phyloP scores from a whole-genome alignment of 2,113 vertebrate genomes.

The Carlito syrichta region DNA sequence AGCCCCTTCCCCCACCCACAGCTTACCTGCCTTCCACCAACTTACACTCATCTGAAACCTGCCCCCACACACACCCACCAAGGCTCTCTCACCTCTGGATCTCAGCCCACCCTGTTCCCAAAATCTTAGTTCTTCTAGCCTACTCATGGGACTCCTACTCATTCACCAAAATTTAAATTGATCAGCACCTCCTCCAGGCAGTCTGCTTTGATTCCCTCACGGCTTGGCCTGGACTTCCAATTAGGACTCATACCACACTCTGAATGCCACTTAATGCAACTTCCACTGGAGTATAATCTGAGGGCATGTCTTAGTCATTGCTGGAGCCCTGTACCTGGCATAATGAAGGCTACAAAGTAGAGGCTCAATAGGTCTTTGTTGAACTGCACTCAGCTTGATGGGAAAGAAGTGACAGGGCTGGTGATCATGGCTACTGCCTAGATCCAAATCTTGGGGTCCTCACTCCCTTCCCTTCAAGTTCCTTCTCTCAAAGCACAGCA shows the following conservation, averaged over 20 bases:
- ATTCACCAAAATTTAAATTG: neutral
- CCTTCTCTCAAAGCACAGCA: neutral
- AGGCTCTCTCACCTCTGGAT: neutral
- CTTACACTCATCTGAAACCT: neutral
- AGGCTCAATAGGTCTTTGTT: neutral
- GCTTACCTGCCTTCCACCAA: neutral
- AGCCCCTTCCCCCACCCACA: neutral
- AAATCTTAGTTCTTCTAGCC: neutral
- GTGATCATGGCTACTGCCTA: neutral
- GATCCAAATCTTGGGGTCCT: neutral
- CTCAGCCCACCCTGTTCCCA: neutral
- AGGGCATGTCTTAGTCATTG: neutral
- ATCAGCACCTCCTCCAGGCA: neutral
- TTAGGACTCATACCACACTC: neutral
- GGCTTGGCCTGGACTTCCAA: neutral
- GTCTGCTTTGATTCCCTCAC: neutral
- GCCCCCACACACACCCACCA: neutral
- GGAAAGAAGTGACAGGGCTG: neutral
- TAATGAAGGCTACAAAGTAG: neutral
- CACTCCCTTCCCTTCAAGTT: neutral
- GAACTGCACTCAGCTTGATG: neutral
- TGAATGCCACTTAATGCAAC: neutral
- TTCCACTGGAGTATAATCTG: neutral
- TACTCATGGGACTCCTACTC: neutral
- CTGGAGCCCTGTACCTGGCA: neutral